A percentile compares a stretch with the other conserved stretches of the same genome.
phyloP scores from a whole-genome alignment of 2,113 vertebrate genomes.

The Sterna hirundo region DNA sequence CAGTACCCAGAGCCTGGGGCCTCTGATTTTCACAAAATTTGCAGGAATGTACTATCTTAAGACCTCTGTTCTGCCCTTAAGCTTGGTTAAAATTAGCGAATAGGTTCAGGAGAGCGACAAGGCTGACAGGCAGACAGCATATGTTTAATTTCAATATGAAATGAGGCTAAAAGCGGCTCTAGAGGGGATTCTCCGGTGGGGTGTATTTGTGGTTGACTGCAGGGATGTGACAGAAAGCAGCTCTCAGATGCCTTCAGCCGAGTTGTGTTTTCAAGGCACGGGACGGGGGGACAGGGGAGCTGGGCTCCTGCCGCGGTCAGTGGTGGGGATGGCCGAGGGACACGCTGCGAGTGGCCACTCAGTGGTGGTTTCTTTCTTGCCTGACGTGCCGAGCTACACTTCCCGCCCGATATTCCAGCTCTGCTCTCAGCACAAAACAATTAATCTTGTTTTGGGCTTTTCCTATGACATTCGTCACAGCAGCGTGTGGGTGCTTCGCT shows the following conservation, averaged over 20 bases:
- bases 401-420: not conserved
- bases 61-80: not conserved
- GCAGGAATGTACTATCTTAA: not conserved
- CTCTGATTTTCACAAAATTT: not conserved
- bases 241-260: not conserved
- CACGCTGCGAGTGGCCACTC: not conserved
- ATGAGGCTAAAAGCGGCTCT: not conserved
- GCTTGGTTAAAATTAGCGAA: not conserved
- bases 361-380: not conserved
- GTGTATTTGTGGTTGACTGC: not conserved
- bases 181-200: not conserved
- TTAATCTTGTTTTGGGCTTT: not conserved
- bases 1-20: not conserved
- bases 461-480: not conserved
- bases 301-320: not conserved
- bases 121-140: not conserved
- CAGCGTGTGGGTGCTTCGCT: not conserved
- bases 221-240: not conserved
- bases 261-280: not conserved
- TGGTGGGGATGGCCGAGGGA: not conserved
- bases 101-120: not conserved
- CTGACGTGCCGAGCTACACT: not conserved
- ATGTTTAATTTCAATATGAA: not conserved
- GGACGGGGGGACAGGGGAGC: not conserved
- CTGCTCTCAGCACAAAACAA: not conserved